Evolutionary conservation across 2,113 vertebrate species (phyloP).

Genomic region (Coturnix japonica): DNA sequence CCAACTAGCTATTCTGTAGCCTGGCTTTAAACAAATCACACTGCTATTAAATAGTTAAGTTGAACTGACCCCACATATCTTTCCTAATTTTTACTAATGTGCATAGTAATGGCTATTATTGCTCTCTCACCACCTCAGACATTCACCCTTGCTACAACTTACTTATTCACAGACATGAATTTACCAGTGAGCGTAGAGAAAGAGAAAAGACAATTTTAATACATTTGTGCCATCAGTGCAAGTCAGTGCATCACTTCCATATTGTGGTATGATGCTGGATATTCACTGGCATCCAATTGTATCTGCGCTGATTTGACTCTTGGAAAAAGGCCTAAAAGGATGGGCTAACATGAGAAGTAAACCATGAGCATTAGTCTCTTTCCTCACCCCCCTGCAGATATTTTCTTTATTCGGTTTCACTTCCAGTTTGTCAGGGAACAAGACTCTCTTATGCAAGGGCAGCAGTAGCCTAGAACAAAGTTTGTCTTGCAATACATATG

Average conservation of each 20-base stretch:
- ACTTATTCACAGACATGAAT: neutral
- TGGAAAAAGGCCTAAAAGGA: neutral
- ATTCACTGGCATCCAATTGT: accelerated
- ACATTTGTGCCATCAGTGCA: accelerated
- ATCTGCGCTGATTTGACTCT: neutral
- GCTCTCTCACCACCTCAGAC: neutral
- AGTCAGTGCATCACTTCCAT: accelerated
- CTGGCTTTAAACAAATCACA: neutral
- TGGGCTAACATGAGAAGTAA: neutral
- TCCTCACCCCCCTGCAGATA: neutral
- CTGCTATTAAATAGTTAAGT: neutral
- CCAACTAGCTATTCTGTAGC: neutral
- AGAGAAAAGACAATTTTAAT: neutral
- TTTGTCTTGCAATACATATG: neutral
- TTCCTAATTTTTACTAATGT: neutral
- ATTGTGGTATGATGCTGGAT: neutral
- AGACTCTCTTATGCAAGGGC: neutral
- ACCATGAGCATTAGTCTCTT: neutral
- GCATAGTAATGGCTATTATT: neutral
- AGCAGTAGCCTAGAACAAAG: neutral
- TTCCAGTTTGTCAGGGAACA: neutral
- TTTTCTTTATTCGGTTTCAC: neutral
- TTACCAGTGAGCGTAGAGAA: neutral
- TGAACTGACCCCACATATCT: neutral
- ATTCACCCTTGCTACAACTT: neutral